Base-by-base conservation (phyloP, 2,888 invertebrate species). In the Ornithoptera alexandrae region DNA sequence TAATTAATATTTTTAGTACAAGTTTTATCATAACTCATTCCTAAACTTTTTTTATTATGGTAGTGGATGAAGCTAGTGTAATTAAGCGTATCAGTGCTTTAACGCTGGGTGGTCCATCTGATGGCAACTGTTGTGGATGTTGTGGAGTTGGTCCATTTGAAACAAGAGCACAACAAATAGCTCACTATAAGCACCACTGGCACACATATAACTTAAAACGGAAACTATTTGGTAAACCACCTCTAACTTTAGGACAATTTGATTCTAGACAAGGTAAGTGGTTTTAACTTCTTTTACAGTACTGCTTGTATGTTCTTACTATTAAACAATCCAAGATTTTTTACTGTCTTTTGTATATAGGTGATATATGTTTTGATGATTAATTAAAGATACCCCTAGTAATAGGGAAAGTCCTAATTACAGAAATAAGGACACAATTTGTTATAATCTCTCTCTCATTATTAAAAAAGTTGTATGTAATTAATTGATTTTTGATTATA, bases 111-210 rank as follows among this genome's bases (percentile, higher is more conserved):
- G 86, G 87, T 2, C 78, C 84, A 0, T 78, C 86, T 0, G 88
- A 89, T 72, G 90, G 90, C 0, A 91, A 87, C 69, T 82, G 84
- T 62, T 93, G 93, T 72, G 92, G 92, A 0, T 88, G 89, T 71
- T 93, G 93, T 71, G 89, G 90, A 2, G 90, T 92, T 0, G 93
- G 93, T 0, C 93, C 93, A 0, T 96, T 96, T 78, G 89, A 93
- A 42, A 90, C 94, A 64, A 83, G 94, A 62, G 86, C 89, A 0
- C 93, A 95, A 70, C 96, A 97, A 84, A 94, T 95, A 20, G 93
- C 94, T 8, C 97, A 97, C 82, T 97, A 96, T 80, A 96, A 96
- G 80, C 89, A 96, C 56, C 97, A 97, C 81, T 97, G 97, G 97
- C 97, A 97, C 83, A 94, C 96, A 4, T 96, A 96, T 79, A 97